Evolutionary conservation across 2,888 invertebrate genomes (phyloP).

Genomic region (Lasioglossum zephyrum): DNA sequence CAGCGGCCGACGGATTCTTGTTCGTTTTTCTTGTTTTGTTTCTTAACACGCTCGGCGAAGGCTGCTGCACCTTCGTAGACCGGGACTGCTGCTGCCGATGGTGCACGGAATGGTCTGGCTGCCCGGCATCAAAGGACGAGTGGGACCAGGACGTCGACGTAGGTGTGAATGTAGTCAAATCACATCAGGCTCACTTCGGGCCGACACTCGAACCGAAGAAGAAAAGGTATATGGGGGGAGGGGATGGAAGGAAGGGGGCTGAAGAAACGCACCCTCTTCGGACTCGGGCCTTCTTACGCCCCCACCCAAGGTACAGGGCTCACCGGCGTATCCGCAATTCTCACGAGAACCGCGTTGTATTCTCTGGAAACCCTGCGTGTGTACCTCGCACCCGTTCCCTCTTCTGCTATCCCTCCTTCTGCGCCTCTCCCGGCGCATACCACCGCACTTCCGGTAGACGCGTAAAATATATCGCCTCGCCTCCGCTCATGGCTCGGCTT

Average conservation of each 20-base stretch:
- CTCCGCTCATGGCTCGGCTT: conserved; percentile 57
- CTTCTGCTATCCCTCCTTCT: conserved; percentile 58
- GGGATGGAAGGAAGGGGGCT: conserved; percentile 51
- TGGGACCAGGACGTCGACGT: conserved; percentile 72
- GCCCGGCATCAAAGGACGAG: conserved; percentile 64
- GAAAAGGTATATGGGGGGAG: conserved; percentile 47
- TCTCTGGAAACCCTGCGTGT: conserved; percentile 68
- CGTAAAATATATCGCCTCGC: conserved; percentile 74
- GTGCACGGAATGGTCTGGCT: conserved; percentile 67
- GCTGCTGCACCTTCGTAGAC: conserved; percentile 32
- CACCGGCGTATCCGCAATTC: conserved; percentile 60
- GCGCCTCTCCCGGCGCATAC: conserved; percentile 65
- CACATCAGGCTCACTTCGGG: conserved; percentile 77
- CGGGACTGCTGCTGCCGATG: conserved; percentile 35
- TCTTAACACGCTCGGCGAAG: conserved; percentile 28
- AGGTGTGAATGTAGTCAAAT: conserved; percentile 83
- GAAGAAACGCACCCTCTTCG: conserved; percentile 54
- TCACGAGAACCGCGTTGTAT: conserved; percentile 63
- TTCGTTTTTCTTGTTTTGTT: conserved; percentile 44
- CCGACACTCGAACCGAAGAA: conserved; percentile 68
- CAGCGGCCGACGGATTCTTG: conserved; percentile 35
- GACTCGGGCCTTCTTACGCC: conserved; percentile 42
- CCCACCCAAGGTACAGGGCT: conserved; percentile 21
- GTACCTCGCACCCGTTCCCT: conserved; percentile 55
- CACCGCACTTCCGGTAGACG: conserved; percentile 77